A percentile compares a stretch with the other conserved stretches of the same genome.
Evolutionary conservation across 2,113 vertebrate genomes (phyloP).

Genomic region (Tychaedon coryphoeus): DNA sequence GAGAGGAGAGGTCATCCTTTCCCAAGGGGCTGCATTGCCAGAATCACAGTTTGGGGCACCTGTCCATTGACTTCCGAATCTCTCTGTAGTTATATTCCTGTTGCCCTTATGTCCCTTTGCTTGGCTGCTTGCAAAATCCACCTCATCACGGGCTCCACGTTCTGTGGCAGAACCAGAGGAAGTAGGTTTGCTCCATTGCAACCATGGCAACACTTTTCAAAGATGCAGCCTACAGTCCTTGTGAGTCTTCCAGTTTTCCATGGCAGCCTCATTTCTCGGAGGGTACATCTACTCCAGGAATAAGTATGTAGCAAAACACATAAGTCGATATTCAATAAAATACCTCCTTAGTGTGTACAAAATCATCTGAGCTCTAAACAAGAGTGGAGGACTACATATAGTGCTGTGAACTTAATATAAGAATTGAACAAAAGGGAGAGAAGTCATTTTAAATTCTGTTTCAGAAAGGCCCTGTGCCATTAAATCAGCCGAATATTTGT

Average conservation of each 20-base stretch:
- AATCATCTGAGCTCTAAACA: background rate
- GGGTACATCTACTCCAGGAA: background rate
- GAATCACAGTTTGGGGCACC: background rate
- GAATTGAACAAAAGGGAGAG: background rate
- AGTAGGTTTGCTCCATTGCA: background rate
- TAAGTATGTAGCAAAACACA: background rate
- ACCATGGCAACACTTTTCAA: constrained; percentile 47
- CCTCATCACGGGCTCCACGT: background rate
- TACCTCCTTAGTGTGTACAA: background rate
- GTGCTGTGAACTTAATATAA: background rate
- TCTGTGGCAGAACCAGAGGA: constrained; percentile 5
- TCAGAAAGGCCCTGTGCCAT: background rate
- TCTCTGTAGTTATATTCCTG: background rate
- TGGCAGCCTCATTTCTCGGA: background rate
- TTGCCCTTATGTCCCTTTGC: background rate
- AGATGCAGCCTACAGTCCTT: constrained; percentile 8
- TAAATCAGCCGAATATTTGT: background rate
- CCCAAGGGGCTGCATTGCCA: background rate
- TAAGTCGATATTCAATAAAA: background rate
- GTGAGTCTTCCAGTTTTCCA: constrained; percentile 40
- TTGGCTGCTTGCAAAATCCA: background rate
- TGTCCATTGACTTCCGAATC: background rate
- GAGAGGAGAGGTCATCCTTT: background rate
- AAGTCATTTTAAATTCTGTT: background rate
- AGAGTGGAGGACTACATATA: background rate